Evolutionary conservation across 1,140 invertebrate genomes (phyloP).

Genomic region (Calosoma granatense): DNA sequence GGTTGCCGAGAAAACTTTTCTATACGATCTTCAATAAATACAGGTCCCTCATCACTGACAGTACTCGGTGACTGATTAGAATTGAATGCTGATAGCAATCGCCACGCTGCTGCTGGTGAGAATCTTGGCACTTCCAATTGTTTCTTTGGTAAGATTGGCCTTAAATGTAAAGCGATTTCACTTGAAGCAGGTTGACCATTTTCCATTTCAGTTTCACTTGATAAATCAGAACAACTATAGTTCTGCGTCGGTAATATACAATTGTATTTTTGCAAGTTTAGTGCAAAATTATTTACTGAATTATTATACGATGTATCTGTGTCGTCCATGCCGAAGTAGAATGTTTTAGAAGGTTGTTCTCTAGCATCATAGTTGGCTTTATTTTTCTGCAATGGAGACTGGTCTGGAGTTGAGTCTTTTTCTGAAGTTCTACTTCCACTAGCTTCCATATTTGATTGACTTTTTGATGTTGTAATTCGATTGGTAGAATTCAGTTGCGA

Average conservation of each 20-base stretch:
- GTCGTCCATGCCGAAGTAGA: conserved; percentile 69
- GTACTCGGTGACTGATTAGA: conserved; percentile 20
- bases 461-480: neutral
- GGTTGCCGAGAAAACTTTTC: conserved; percentile 40
- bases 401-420: conserved; percentile 47
- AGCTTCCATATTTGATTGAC: conserved; percentile 13
- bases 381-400: conserved; percentile 32
- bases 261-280: conserved; percentile 16
- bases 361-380: conserved; percentile 27
- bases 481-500: conserved; percentile 1
- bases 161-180: conserved; percentile 57
- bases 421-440: conserved; percentile 46
- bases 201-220: conserved; percentile 38
- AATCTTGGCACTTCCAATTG: conserved; percentile 63
- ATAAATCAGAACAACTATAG: conserved; percentile 42
- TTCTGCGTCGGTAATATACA: conserved; percentile 23
- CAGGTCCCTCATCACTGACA: conserved; percentile 22
- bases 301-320: conserved; percentile 19
- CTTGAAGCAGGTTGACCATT: conserved; percentile 29
- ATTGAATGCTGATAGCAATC: conserved; percentile 46
- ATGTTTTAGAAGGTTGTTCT: conserved; percentile 49
- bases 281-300: conserved; percentile 15
- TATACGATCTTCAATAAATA: conserved; percentile 43
- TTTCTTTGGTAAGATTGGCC: conserved; percentile 68
- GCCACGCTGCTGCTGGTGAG: conserved; percentile 74